Evolutionary conservation across 2,113 vertebrate species (phyloP), one percentile per base, ranked within the genome.

Genomic region (Labeo catla): DNA sequence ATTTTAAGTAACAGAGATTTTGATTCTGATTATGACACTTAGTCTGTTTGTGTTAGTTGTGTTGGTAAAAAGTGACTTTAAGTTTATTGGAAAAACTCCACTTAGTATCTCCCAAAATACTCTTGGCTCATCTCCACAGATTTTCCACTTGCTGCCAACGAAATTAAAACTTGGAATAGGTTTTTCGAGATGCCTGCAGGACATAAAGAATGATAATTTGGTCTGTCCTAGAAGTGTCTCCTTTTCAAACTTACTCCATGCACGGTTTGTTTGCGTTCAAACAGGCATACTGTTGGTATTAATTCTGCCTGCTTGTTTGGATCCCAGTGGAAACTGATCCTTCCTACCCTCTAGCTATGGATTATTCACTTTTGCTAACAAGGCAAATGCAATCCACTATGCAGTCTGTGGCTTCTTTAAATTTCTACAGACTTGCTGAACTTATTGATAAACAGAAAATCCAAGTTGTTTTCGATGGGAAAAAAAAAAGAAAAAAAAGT

Each of bases 171-270:
- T 85, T 84, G 77, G 65, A 68, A 78, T 87, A 74, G 36, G 74
- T 82, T 89, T 88, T 87, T 73, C 61, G 13, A 39, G 45, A 86
- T 52, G 85, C 74, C 85, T 85, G 81, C 85, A 83, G 77, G 81
- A 89, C 74, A 83, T 81, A 72, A 72, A 74, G 68, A 61, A 59
- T 84, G 76, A 92, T 91, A 91, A 92, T 79, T 93, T 90, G 91
- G 82, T 39, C 49, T 78, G 79, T 57, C 66, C 84, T 66, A 74
- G 66, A 59, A 59, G 80, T 86, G 66, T 73, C 86, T 86, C 76
- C 50, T 23, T 72, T 70, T 86, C 52, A 68, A 79, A 68, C 52
- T 86, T 61, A 61, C 77, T 86, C 23, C 36, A 66, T 72, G 34
- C 34, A 80, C 49, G 66, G 54, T 39, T 82, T 70, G 80, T 83